phyloP scores from a whole-genome alignment of 2,113 vertebrate genomes.

The Cottus gobio region DNA sequence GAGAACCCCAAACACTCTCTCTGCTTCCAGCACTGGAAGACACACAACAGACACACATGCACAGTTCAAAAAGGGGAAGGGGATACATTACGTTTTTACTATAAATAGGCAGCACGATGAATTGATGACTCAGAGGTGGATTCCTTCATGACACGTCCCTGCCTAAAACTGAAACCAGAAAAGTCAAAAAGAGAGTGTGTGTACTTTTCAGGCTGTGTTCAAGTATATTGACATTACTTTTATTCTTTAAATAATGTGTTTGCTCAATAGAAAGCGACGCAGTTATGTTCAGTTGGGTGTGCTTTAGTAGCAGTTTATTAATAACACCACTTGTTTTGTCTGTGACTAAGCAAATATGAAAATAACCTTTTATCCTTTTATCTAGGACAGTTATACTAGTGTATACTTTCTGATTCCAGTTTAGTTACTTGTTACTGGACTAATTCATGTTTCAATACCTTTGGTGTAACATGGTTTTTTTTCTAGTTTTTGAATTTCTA shows the following conservation, averaged over 20 bases:
- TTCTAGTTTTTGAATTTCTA: neutral
- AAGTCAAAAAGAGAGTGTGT: constrained; percentile 2
- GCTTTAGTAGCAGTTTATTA: neutral
- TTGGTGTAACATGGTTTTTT: neutral
- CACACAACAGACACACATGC: constrained; percentile 22
- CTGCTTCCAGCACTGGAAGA: constrained; percentile 74
- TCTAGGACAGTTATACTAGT: neutral
- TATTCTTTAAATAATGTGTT: neutral
- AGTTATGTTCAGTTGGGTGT: neutral
- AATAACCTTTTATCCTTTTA: neutral
- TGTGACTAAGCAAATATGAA: neutral
- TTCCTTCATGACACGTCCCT: neutral
- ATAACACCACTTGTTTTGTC: neutral
- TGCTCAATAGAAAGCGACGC: neutral
- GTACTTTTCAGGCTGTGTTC: constrained; percentile 1
- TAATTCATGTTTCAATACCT: neutral
- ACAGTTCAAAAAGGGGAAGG: neutral
- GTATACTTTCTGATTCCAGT: neutral
- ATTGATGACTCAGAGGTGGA: neutral
- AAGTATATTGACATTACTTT: neutral
- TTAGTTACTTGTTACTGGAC: neutral
- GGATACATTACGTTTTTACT: neutral
- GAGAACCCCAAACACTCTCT: constrained; percentile 79
- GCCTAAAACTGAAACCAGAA: constrained; percentile 2
- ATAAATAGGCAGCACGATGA: neutral